Evolutionary conservation across 2,113 vertebrate species (phyloP).

Genomic region (Arenaria interpres): DNA sequence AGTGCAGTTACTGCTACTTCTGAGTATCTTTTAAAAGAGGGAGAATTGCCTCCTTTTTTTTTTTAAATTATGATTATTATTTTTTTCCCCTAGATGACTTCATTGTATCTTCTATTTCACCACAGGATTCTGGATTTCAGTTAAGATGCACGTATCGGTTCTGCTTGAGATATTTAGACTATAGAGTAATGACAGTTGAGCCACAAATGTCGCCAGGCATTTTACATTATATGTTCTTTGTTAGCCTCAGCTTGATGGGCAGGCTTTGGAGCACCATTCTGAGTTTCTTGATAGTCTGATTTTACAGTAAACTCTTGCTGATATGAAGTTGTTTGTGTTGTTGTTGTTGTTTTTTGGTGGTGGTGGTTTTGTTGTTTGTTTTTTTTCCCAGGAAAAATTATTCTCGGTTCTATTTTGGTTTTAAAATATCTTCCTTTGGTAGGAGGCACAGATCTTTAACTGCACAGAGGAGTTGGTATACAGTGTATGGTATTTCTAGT

Average conservation of each 20-base stretch:
- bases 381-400: not conserved
- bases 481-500: not conserved
- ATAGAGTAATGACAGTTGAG: not conserved
- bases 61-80: not conserved
- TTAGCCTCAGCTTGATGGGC: not conserved
- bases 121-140: not conserved
- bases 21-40: not conserved
- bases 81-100: not conserved
- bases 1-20: not conserved
- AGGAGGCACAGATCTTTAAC: not conserved
- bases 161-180: not conserved
- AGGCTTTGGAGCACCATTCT: not conserved
- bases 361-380: no score
- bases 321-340: not conserved
- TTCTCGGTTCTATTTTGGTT: not conserved
- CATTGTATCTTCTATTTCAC: not conserved
- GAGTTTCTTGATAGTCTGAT: not conserved
- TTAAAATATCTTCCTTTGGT: not conserved
- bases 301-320: not conserved
- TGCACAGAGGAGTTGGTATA: not conserved
- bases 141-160: not conserved
- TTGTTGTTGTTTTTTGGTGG: not conserved
- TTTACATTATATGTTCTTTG: not conserved
- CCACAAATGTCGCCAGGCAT: not conserved
- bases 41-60: not conserved